Evolutionary conservation across 1,140 invertebrate species (phyloP), one percentile per base, ranked within the genome.

Genomic region (Drosophila ambigua): DNA sequence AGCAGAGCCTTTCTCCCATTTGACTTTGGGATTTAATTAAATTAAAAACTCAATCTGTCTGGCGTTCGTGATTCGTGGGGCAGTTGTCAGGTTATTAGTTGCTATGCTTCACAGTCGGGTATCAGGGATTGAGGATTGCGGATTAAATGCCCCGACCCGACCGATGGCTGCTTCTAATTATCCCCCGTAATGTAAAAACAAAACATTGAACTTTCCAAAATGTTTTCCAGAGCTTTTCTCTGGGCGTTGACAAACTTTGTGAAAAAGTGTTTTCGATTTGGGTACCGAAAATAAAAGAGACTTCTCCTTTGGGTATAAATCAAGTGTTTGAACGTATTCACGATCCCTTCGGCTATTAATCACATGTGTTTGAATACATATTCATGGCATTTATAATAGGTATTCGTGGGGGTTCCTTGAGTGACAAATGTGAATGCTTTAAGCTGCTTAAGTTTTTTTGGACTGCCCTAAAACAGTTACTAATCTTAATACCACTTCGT

Each of bases 21-120:
- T 53, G 69, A 35, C 53, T 20, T 23, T 23, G 41, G 67, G 68
- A 59, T 65, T 75, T 75, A 74, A 75, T 75, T 75, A 59, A 75
- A 75, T 75, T 75, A 66, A 66, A 75, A 75, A 74, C 54, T 65
- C 72, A 67, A 74, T 75, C 72, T 54, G 55, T 44, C 52, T 55
- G 69, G 39, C 15, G 7, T 39, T 5, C 4, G 35, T 9, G 31
- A 35, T 35, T 35, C 49, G 20, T 51, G 50, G 53, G 41, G 46
- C 71, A 58, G 66, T 72, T 78, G 72, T 68, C 72, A 67, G 59
- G 51, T 48, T 69, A 81, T 84, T 85, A 66, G 64, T 73, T 71
- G 71, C 75, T 15, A 85, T 53, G 81, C 54, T 9, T 48, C 24
- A 49, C 23, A 20, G 20, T 20, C 41, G 23, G 39, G 15, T 28